Evolutionary conservation across 2,888 invertebrate species (phyloP), one percentile per base, ranked within the genome.

Genomic region (Tromatobia lineatoria): DNA sequence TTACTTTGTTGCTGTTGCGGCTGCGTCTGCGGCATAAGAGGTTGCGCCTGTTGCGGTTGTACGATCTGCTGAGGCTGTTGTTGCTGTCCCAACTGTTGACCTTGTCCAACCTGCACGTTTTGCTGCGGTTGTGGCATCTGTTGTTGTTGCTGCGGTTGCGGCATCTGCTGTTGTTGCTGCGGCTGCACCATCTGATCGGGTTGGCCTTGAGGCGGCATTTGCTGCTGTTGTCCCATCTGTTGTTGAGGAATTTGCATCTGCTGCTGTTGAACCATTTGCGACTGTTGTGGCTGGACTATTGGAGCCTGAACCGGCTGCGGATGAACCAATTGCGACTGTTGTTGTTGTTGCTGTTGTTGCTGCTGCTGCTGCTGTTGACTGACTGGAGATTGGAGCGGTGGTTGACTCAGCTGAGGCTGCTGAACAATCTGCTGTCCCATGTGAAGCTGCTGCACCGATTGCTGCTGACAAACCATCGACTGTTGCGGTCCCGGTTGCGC

Each of bases 11-110:
- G 76, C 78, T 85, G 64, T 38, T 64, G 64, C 8, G 89, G 87
- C 57, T 89, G 90, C 38, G 61, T 8, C 34, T 80, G 85, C n/a
- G 92, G 90, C 52, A 93, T 88, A 70, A 88, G 83, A 6, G 87
- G 71, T 6, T 85, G 88, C 18, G 87, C 69, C 64, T 87, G 88
- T 34, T 89, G 90, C 20, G 85, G 86, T 59, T 89, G 89, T 6
- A 87, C 83, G 29, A 85, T 59, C 42, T 88, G 88, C 66, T 89
- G 88, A 59, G 88, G 89, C 57, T 87, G 81, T 23, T 88, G 83
- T 8, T 87, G 25, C n/a, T 88, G 87, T 18, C 67, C 82, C 61
- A 83, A 74, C 66, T 87, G 88, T 20, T 89, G 90, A 20, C 85
- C 76, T 64, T 75, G 75, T 23, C 18, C 50, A 18, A 50, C n/a